Evolutionary conservation across 2,797 vertebrate species (phyloP).

Genomic region (Odontamblyopus rebecca): DNA sequence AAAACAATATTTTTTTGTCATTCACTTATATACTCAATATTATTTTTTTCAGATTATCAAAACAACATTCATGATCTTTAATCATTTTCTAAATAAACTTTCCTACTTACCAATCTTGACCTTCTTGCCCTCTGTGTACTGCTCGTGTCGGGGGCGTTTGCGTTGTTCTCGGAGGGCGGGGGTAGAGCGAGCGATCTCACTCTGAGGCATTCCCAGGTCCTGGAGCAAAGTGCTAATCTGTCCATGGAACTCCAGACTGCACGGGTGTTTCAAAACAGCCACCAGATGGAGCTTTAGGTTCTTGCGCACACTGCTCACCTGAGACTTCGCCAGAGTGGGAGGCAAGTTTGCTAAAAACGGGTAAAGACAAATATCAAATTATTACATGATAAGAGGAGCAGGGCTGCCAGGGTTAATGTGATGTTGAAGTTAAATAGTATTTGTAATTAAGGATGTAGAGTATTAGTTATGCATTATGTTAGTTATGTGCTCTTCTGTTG

Average conservation of each 20-base stretch:
- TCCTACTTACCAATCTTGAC: constrained; percentile 84
- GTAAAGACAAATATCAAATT: not conserved
- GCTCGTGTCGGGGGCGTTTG: constrained; percentile 84
- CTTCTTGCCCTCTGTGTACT: constrained; percentile 85
- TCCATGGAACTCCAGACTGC: constrained; percentile 89
- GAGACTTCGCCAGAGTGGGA: constrained; percentile 92
- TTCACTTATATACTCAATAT: too few species aligned
- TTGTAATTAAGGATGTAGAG: too few species aligned
- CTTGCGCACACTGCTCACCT: constrained; percentile 95
- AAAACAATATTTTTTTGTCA: too few species aligned
- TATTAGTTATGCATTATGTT: too few species aligned
- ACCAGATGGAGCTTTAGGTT: constrained; percentile 93
- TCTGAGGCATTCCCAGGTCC: constrained; percentile 91
- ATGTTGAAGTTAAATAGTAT: not conserved
- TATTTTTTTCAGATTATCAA: too few species aligned
- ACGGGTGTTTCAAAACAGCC: constrained; percentile 88
- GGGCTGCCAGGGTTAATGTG: not conserved
- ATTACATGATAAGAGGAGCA: not conserved
- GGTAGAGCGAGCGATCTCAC: constrained; percentile 85
- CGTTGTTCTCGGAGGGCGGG: constrained; percentile 81
- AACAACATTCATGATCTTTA: too few species aligned
- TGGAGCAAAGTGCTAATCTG: constrained; percentile 91
- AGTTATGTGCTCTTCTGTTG: too few species aligned
- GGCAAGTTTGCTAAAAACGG: constrained; percentile 85
- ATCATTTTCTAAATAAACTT: too few species aligned